Conservation (phyloP, 2,888 invertebrate genomes). For the Heteropelma amictum region DNA sequence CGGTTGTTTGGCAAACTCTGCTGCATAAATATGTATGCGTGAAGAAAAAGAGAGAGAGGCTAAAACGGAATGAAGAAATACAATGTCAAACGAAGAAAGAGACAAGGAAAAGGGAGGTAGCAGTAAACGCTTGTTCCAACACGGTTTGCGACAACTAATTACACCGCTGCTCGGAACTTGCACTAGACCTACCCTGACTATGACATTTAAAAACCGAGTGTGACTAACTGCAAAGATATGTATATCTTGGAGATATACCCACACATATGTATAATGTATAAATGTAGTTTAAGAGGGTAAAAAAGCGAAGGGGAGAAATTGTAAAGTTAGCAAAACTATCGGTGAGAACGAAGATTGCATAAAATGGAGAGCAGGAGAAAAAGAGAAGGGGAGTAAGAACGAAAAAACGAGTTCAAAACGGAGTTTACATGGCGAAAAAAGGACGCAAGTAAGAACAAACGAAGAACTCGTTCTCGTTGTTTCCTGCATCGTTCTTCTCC, state of each 20-base stretch:
- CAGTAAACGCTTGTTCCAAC: conserved; percentile 31
- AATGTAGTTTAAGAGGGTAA: neutral
- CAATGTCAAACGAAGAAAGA: conserved; percentile 5
- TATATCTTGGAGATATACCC: too few species aligned
- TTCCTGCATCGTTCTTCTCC: conserved; percentile 9
- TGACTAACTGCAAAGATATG: too few species aligned
- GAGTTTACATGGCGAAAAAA: conserved; percentile 30
- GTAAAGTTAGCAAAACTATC: conserved; percentile 12
- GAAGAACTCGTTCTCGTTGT: conserved; percentile 15
- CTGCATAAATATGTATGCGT: conserved; percentile 49
- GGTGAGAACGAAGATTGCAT: conserved; percentile 39
- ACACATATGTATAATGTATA: neutral
- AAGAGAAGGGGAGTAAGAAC: conserved; percentile 1
- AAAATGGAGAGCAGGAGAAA: neutral
- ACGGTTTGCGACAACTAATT: conserved; percentile 53
- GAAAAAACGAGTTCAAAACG: conserved; percentile 36
- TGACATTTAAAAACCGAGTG: conserved; percentile 50
- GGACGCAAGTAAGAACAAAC: conserved; percentile 29
- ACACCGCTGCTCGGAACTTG: conserved; percentile 46
- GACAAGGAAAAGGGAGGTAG: conserved; percentile 18
- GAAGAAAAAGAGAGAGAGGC: neutral
- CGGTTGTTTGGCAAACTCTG: conserved; percentile 25
- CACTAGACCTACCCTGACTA: conserved; percentile 50
- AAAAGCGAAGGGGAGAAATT: neutral
- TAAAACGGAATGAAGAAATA: neutral